Evolutionary conservation across 2,113 vertebrate genomes (phyloP).

Genomic region (Gavia stellata): DNA sequence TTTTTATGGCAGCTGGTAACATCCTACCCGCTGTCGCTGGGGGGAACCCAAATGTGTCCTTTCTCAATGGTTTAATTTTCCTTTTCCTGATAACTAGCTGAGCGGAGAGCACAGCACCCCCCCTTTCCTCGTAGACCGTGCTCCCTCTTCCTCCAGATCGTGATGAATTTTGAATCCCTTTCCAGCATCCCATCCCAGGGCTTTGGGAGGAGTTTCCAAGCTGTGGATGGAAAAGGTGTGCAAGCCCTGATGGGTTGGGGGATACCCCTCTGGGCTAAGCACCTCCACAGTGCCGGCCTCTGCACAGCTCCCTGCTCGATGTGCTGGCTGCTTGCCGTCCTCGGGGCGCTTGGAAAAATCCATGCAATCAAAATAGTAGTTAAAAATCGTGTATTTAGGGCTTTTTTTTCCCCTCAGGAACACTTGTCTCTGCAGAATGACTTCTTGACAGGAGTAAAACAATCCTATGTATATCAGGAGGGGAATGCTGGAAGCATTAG

Average conservation of each 20-base stretch:
- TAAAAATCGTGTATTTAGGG: background rate
- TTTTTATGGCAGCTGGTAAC: background rate
- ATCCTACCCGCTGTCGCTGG: background rate
- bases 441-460: background rate
- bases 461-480: background rate
- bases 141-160: background rate
- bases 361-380: background rate
- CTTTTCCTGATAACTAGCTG: background rate
- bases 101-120: background rate
- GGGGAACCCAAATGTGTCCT: background rate
- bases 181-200: background rate
- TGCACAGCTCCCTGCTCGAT: background rate
- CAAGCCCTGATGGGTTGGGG: background rate
- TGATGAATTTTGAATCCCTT: background rate
- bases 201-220: background rate
- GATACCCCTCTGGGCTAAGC: background rate
- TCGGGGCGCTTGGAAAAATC: background rate
- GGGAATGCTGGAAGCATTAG: background rate
- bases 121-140: background rate
- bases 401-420: background rate
- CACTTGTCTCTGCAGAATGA: background rate
- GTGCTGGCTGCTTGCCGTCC: background rate
- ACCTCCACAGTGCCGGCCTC: rapidly evolving
- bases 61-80: background rate
- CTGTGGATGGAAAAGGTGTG: background rate